A percentile compares a stretch with the other conserved stretches of the same genome.
These are phyloP conservation scores for Monodelphis domestica DNA, from an alignment of 2,797 vertebrate genomes.

Conservation along the genomic window DNA sequence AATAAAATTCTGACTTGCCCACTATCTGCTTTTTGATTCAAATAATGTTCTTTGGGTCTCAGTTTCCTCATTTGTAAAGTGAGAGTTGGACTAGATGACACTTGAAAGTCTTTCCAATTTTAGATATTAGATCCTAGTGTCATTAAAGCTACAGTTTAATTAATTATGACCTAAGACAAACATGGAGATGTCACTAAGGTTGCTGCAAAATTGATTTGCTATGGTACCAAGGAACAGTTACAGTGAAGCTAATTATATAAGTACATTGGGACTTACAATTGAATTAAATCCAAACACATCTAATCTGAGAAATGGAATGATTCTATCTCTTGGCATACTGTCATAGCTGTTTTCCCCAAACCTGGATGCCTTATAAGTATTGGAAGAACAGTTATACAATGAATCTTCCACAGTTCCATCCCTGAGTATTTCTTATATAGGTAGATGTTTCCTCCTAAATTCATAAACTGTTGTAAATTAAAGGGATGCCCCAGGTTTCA, in stretches of 20 bases:
- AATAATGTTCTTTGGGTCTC: neutral
- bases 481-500: neutral
- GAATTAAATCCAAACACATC: slow-evolving; percentile 55
- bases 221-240: slow-evolving; percentile 18
- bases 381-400: neutral
- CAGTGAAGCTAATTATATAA: slow-evolving; percentile 30
- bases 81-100: neutral
- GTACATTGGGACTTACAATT: slow-evolving; percentile 29
- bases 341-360: neutral
- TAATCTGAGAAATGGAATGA: slow-evolving; percentile 23
- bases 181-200: slow-evolving; percentile 13
- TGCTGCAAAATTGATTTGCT: slow-evolving; percentile 38
- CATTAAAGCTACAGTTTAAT: slow-evolving; percentile 33
- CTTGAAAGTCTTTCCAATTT: neutral
- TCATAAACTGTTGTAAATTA: neutral
- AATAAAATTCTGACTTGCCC: neutral
- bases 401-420: neutral
- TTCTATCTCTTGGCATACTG: neutral
- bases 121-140: neutral
- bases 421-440: neutral
- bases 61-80: neutral
- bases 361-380: neutral
- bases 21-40: neutral
- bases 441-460: neutral
- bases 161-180: slow-evolving; percentile 34